Base-by-base conservation (phyloP, 35 echinoderm and acorn worm genomes). In the Hemicentrotus pulcherrimus region DNA sequence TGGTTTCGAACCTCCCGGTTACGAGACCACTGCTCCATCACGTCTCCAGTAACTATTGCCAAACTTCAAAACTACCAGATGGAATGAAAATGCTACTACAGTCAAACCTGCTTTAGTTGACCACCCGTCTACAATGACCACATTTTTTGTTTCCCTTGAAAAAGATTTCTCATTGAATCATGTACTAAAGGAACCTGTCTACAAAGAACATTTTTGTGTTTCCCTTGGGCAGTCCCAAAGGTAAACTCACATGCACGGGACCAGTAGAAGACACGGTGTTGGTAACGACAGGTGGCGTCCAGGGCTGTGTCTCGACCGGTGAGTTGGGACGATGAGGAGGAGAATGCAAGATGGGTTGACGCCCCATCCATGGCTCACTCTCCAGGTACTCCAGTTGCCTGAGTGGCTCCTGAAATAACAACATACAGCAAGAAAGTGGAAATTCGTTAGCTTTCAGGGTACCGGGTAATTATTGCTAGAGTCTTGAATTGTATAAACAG, bases 361-460 rank as follows among this genome's bases (percentile, higher is more conserved):
- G 32, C 9, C 58, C 95, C 46, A 48, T 46, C 88, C 94, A 93
- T 32, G 85, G 94, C 88, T 94, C 96, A 85, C 78, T 94, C 71
- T 96, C 95, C 46, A 58, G 47, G 86, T 94, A 95, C 31, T 71
- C 94, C 78, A 86, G 60, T 32, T 94, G 94, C 65, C 31, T 94
- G 28, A 45, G n/a, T 18, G 59, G 31, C 86, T 78, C 33, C 59
- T 94, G 45, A 48, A 11, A 58, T 28, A 94, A 2, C 31, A 93
- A 58, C 32, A 31, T 8, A 87, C 86, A 31, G 5, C n/a, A 31
- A 14, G n/a, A 0, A 1, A 31, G 30, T 31, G 2, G n/a, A 31
- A 87, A 3, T 31, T 41, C 35, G 3, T 41, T 41, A 41, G 35
- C 35, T 41, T 1, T 31, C 8, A 87, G n/a, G 32, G 14, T 31